phyloP scores from a whole-genome alignment of 2,888 invertebrate species.

The Drosophila recens region DNA sequence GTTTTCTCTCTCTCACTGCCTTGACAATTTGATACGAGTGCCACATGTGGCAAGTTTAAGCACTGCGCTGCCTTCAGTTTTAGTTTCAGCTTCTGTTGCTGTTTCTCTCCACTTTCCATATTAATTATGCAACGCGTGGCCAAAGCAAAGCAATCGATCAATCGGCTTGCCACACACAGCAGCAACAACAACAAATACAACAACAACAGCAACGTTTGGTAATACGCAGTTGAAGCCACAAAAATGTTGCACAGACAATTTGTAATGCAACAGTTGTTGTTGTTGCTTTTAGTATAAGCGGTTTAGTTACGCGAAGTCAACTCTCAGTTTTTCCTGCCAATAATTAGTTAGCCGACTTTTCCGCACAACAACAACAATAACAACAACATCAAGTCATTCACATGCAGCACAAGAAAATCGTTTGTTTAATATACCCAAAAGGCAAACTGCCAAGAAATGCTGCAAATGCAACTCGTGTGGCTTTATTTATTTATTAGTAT shows the following conservation, averaged over 20 bases:
- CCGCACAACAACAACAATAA: constrained; percentile 42
- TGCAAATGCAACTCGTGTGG: constrained; percentile 47
- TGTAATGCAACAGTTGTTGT: constrained; percentile 28
- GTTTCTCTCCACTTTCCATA: constrained; percentile 62
- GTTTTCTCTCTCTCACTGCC: constrained; percentile 53
- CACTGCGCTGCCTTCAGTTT: constrained; percentile 30
- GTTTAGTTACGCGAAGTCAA: constrained; percentile 63
- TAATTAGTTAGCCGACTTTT: constrained; percentile 63
- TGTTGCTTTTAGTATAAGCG: constrained; percentile 37
- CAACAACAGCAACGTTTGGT: constrained; percentile 66
- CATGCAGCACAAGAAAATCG: constrained; percentile 45
- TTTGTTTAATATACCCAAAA: constrained; percentile 60
- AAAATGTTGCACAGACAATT: constrained; percentile 67
- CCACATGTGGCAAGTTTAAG: constrained; percentile 63
- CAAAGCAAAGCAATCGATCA: constrained; percentile 69
- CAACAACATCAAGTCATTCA: constrained; percentile 29
- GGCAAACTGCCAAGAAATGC: constrained; percentile 72
- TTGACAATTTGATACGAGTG: constrained; percentile 63
- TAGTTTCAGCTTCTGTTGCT: constrained; percentile 27
- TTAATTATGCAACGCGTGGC: constrained; percentile 76
- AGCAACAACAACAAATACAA: constrained; percentile 9
- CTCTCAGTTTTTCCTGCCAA: constrained; percentile 47
- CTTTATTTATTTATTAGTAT: constrained; percentile 53
- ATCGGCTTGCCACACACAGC: constrained; percentile 71
- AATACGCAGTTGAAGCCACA: constrained; percentile 72